A percentile compares a stretch with the other conserved stretches of the same genome.
phyloP scores from a whole-genome alignment of 2,888 invertebrate genomes.

The Drosophila neonasuta region DNA sequence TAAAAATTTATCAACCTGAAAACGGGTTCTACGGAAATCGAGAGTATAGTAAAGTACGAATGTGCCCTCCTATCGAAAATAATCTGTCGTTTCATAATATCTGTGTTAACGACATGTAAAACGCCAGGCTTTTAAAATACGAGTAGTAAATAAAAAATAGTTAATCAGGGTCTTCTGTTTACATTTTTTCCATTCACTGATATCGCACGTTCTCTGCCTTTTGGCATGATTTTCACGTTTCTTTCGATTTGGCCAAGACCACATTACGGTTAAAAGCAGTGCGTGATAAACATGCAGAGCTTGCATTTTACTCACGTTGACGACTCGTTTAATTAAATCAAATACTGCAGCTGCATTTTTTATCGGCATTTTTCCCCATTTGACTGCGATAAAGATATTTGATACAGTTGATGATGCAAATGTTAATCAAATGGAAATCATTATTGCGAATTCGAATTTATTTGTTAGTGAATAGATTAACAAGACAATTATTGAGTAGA shows the following conservation, averaged over 20 bases:
- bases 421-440: not conserved
- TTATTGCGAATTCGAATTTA: not conserved
- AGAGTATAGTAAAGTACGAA: slow-evolving; percentile 48
- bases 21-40: slow-evolving; percentile 63
- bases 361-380: not conserved
- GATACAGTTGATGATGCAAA: not conserved
- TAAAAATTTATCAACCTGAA: slow-evolving; percentile 21
- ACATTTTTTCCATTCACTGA: slow-evolving; percentile 1
- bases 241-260: slow-evolving; percentile 30
- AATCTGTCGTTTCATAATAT: slow-evolving; percentile 40
- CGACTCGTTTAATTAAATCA: slow-evolving; percentile 11
- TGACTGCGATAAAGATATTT: not conserved
- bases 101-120: slow-evolving; percentile 53
- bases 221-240: slow-evolving; percentile 44
- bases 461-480: not conserved
- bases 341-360: slow-evolving; percentile 34
- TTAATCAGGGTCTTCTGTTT: slow-evolving; percentile 14
- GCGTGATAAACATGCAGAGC: slow-evolving; percentile 48
- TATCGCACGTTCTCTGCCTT: slow-evolving; percentile 11
- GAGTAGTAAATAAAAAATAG: not conserved
- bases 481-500: not conserved
- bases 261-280: slow-evolving; percentile 31
- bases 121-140: slow-evolving; percentile 4
- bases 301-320: slow-evolving; percentile 35
- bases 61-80: slow-evolving; percentile 18